Evolutionary conservation across 1,140 invertebrate genomes (phyloP).

Genomic region (Tetramorium alpestre): DNA sequence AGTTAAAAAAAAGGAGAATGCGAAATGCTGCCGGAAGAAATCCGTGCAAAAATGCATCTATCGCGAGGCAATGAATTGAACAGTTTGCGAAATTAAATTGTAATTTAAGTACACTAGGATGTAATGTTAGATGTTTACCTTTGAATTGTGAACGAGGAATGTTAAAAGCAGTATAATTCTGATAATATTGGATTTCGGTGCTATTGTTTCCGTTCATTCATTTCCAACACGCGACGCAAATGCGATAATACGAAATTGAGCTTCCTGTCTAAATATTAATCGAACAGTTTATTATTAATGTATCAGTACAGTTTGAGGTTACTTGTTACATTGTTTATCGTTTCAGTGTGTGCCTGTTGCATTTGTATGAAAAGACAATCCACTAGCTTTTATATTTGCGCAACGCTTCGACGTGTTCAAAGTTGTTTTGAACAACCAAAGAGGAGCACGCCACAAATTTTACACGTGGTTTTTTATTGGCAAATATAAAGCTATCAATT

Average conservation of each 20-base stretch:
- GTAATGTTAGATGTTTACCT: background rate
- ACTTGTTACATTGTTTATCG: background rate
- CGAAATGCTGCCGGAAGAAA: background rate
- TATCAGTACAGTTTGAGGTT: background rate
- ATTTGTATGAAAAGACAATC: background rate
- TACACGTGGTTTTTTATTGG: slow-evolving; percentile 26
- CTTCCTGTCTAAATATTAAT: background rate
- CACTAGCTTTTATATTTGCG: background rate
- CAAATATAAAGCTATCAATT: slow-evolving; percentile 8
- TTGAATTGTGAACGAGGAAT: background rate
- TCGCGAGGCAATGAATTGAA: background rate
- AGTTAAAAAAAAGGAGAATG: background rate
- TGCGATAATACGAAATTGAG: background rate
- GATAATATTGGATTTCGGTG: background rate
- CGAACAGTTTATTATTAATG: background rate
- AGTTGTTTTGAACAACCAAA: slow-evolving; percentile 7
- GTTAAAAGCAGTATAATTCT: background rate
- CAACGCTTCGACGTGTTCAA: background rate
- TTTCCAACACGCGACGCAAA: background rate
- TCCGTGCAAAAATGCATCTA: background rate
- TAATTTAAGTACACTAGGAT: background rate
- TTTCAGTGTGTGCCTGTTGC: background rate
- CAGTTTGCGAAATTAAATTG: background rate
- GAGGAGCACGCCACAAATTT: background rate
- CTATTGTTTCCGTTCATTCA: background rate